These are phyloP conservation scores for Corythornis cristatus DNA, from an alignment of 2,113 vertebrate genomes.

Conservation along the genomic window DNA sequence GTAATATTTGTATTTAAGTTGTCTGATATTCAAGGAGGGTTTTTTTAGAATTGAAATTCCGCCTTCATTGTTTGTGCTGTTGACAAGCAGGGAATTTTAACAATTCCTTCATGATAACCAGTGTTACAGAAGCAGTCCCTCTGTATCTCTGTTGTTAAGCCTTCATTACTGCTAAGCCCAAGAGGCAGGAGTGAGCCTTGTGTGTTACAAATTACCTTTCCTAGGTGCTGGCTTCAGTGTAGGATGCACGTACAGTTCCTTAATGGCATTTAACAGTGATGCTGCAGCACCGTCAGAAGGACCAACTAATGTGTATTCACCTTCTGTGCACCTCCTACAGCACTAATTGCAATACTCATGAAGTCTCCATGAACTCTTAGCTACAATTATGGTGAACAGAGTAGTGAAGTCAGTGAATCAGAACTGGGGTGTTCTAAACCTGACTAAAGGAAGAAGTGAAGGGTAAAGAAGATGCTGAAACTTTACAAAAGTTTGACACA, in stretches of 20 bases:
- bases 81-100: neutral
- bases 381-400: neutral
- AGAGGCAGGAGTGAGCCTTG: neutral
- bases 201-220: slow-evolving; percentile 29
- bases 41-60: neutral
- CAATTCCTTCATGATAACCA: neutral
- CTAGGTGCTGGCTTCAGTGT: neutral
- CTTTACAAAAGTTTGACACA: neutral
- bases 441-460: neutral
- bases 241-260: neutral
- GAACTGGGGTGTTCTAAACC: neutral
- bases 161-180: neutral
- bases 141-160: neutral
- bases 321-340: neutral
- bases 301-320: neutral
- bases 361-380: neutral
- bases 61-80: slow-evolving; percentile 30
- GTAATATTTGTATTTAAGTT: slow-evolving; percentile 36
- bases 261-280: neutral
- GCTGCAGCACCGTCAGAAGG: slow-evolving; percentile 14
- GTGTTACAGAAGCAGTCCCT: neutral
- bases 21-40: neutral
- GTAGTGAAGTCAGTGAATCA: neutral
- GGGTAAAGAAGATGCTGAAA: neutral
- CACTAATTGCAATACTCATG: neutral